Percentiles rank a stretch among this genome's conserved stretches.
These are phyloP conservation scores for Pachymerium ferrugineum DNA, from an alignment of 2,888 invertebrate genomes.

Conservation along the genomic window DNA sequence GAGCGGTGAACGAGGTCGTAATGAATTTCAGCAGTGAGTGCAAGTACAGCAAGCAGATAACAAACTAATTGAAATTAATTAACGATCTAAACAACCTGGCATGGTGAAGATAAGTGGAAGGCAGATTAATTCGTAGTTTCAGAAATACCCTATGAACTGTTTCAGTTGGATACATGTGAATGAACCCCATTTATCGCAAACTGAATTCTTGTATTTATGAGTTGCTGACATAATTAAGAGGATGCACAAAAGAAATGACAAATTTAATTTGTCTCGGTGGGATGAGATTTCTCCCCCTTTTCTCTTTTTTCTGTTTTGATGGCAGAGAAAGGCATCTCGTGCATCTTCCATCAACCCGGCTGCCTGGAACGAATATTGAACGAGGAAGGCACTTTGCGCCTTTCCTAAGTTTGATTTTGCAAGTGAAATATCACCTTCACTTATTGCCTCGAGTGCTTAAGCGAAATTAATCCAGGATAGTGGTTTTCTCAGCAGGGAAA, in stretches of 20 bases:
- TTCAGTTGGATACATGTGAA: background rate
- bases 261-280: conserved; percentile 1
- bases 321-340: background rate
- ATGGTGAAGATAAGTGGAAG: conserved; percentile 33
- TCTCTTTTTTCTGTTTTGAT: background rate
- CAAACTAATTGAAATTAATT: conserved; percentile 35
- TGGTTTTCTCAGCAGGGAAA: conserved; percentile 24
- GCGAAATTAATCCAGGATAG: conserved; percentile 22
- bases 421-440: conserved; percentile 22
- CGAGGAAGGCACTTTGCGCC: background rate
- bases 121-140: conserved; percentile 32
- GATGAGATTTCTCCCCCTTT: background rate
- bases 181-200: conserved; percentile 14
- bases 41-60: conserved; percentile 29
- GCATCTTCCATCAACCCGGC: background rate
- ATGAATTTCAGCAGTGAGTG: conserved; percentile 30
- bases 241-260: background rate
- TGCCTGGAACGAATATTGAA: background rate
- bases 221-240: background rate
- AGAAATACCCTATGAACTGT: conserved; percentile 6
- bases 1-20: conserved; percentile 10
- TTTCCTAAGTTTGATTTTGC: conserved; percentile 3
- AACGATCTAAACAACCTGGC: conserved; percentile 34
- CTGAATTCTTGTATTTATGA: background rate
- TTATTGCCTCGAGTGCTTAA: conserved; percentile 27